These are phyloP conservation scores for Sebastes cheni DNA, from an alignment of 2,797 vertebrate species.

Conservation along the genomic window DNA sequence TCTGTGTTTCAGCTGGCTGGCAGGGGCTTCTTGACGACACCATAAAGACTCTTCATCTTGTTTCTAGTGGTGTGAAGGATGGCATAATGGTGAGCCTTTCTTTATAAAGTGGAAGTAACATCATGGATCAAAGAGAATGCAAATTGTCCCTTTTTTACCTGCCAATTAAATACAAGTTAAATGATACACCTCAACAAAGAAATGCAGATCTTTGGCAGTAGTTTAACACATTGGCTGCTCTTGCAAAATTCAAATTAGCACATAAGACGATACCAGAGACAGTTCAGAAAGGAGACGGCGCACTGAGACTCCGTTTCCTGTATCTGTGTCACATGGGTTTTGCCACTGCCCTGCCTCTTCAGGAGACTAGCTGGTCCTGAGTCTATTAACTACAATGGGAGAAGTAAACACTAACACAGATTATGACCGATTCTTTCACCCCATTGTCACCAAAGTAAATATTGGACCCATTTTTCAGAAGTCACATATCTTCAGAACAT, in stretches of 20 bases:
- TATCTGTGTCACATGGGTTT: too few species aligned
- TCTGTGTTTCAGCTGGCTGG: slow-evolving; percentile 86
- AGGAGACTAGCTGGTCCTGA: too few species aligned
- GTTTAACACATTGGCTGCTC: neutral
- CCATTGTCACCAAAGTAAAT: too few species aligned
- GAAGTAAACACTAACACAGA: too few species aligned
- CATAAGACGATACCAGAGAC: neutral
- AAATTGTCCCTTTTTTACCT: neutral
- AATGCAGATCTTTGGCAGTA: neutral
- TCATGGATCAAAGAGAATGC: neutral
- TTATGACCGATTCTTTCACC: too few species aligned
- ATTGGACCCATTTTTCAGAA: too few species aligned
- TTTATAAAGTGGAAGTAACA: neutral
- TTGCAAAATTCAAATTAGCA: neutral
- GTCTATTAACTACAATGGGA: too few species aligned
- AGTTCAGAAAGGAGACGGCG: too few species aligned
- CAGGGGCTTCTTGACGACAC: slow-evolving; percentile 92
- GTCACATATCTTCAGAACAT: too few species aligned
- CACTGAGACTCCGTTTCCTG: too few species aligned
- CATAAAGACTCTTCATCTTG: slow-evolving; percentile 84
- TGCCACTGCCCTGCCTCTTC: too few species aligned
- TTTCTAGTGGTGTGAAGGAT: slow-evolving; percentile 81
- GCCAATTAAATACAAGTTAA: neutral
- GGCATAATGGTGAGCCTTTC: slow-evolving; percentile 82
- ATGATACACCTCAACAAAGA: neutral